Evolutionary conservation across 2,797 vertebrate species (phyloP).

Genomic region (Etheostoma nigrum): DNA sequence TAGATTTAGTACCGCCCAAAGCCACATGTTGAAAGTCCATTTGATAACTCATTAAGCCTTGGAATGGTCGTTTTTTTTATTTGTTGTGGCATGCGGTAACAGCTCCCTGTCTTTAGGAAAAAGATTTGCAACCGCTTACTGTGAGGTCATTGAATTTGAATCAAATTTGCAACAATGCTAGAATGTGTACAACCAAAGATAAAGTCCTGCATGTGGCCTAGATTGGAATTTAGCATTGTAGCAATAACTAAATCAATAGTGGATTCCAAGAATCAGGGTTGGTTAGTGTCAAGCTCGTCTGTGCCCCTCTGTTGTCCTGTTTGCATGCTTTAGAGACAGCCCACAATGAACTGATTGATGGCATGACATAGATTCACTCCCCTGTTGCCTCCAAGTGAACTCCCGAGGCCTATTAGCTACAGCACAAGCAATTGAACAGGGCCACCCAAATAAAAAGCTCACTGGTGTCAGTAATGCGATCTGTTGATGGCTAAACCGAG

Average conservation of each 20-base stretch:
- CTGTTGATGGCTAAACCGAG: constrained; percentile 72
- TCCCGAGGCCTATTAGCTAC: constrained; percentile 67
- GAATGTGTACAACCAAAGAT: constrained; percentile 12
- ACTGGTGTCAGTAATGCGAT: constrained; percentile 74
- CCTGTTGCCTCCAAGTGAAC: constrained; percentile 53
- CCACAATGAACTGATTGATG: constrained; percentile 53
- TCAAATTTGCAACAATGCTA: constrained; percentile 25
- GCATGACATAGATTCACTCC: constrained; percentile 46
- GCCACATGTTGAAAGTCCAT: constrained; percentile 69
- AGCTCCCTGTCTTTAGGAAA: constrained; percentile 33
- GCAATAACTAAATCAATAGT: constrained; percentile 18
- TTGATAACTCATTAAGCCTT: constrained; percentile 66
- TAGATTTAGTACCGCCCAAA: constrained; percentile 54
- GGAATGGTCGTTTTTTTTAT: constrained; percentile 31
- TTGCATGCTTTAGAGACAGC: constrained; percentile 33
- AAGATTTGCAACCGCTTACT: constrained; percentile 39
- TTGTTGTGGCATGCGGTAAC: constrained; percentile 47
- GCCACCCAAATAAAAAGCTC: constrained; percentile 70
- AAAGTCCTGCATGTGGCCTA: not conserved
- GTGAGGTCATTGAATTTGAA: constrained; percentile 31
- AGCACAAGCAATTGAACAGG: constrained; percentile 74
- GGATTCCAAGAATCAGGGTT: constrained; percentile 3
- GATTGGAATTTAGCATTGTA: not conserved
- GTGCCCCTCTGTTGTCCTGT: constrained; percentile 12
- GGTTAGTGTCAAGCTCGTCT: constrained; percentile 7